Percentiles rank a stretch among this genome's conserved stretches.
These are phyloP conservation scores for Microctenopoma lineatum DNA, from an alignment of 2,797 vertebrate species.

Conservation along the genomic window DNA sequence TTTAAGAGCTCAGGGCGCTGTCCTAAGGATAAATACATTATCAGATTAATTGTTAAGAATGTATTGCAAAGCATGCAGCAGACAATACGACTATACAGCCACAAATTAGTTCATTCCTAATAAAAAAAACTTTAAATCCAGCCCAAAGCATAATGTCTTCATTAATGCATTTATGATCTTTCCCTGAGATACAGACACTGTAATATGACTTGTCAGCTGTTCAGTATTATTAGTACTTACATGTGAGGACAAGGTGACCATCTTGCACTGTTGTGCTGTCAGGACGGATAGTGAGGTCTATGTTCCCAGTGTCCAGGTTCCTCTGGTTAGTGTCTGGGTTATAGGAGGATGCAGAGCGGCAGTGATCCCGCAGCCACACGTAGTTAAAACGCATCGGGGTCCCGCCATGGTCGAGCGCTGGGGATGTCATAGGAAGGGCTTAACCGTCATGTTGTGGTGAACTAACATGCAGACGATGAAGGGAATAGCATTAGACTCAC, in stretches of 20 bases:
- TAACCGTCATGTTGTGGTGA: background rate
- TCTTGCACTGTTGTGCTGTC: slow-evolving; percentile 78
- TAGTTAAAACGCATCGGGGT: slow-evolving; percentile 88
- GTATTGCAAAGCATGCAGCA: too few species aligned
- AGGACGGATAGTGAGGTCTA: slow-evolving; percentile 89
- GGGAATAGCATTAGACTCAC: slow-evolving; percentile 54
- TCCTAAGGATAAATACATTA: background rate
- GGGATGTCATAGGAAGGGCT: background rate
- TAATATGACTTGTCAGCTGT: too few species aligned
- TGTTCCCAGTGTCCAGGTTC: slow-evolving; percentile 88
- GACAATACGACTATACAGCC: too few species aligned
- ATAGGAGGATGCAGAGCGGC: slow-evolving; percentile 89
- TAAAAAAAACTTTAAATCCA: too few species aligned
- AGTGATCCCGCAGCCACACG: slow-evolving; percentile 95
- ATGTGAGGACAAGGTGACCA: slow-evolving; percentile 86
- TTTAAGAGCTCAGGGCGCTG: too few species aligned
- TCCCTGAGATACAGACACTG: too few species aligned
- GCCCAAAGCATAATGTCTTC: too few species aligned
- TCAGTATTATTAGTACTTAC: slow-evolving; percentile 76
- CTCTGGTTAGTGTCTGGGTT: slow-evolving; percentile 90
- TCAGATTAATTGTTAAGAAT: background rate
- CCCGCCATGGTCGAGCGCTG: slow-evolving; percentile 84
- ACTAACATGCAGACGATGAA: accelerated
- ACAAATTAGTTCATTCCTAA: too few species aligned
- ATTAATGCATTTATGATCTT: too few species aligned